Base-by-base conservation (phyloP, 2,888 invertebrate species). In the Drosophila cracens region DNA sequence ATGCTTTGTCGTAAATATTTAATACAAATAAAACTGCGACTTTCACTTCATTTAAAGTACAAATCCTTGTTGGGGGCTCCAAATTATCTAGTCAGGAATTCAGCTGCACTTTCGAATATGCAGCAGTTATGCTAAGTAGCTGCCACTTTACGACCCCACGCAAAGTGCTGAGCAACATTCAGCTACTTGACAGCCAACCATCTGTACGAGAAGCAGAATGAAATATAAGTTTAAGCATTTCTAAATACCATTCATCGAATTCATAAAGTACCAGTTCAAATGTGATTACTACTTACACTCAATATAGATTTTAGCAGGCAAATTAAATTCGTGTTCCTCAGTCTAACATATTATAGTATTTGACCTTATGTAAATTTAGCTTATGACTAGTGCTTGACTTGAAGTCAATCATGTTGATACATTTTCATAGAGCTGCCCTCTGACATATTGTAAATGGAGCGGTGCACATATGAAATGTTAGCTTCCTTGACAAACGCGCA, bases 11-110 rank as follows among this genome's bases (percentile, higher is more conserved):
- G 80, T 85, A 75, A 85, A 85, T 85, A 82, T 87, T 85, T 85
- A 79, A 89, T 85, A 77, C 51, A 75, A 84, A 84, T 89, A 85
- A 89, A 82, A 82, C 67, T 83, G 79, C 89, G 79, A 83, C 87
- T 76, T 89, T 83, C 89, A 82, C 84, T 89, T 83, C 74, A 74
- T 76, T 76, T 84, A 72, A 82, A 77, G 74, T 71, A 31, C 52
- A 76, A 87, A 79, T n/a, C 67, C 67, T 65, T 71, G 78, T 78
- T 73, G 64, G 31, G 57, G 38, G 49, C 51, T 66, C 52, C 62
- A 64, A 76, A 78, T 61, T 75, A 60, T 64, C 56, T 29, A 43
- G 46, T 49, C 51, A 43, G 33, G 51, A 52, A 11, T 60, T 52
- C 63, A 74, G 74, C 76, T 74, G 74, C 74, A 57, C 38, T 64